phyloP scores from a whole-genome alignment of 2,113 vertebrate genomes.

The Turdus rufiventris region DNA sequence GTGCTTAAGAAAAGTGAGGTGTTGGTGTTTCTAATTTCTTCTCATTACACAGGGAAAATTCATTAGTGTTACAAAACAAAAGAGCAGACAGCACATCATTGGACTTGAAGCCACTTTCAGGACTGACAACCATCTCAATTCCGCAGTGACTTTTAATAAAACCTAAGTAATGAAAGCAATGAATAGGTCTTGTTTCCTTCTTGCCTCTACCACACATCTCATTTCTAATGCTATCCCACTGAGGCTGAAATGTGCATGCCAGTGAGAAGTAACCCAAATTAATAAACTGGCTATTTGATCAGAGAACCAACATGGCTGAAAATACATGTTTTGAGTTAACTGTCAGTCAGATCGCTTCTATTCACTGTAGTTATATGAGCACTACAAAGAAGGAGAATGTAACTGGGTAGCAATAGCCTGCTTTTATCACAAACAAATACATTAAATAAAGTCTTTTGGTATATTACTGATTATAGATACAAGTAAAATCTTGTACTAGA shows the following conservation, averaged over 20 bases:
- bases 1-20: background rate
- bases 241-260: background rate
- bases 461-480: background rate
- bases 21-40: background rate
- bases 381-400: background rate
- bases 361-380: background rate
- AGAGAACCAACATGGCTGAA: background rate
- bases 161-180: background rate
- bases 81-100: background rate
- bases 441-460: rapidly evolving
- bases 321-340: background rate
- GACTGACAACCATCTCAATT: background rate
- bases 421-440: background rate
- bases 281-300: background rate
- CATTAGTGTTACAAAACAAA: background rate
- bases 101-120: background rate
- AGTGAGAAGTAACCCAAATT: background rate
- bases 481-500: background rate
- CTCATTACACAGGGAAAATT: background rate
- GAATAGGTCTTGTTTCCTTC: background rate
- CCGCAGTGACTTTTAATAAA: background rate
- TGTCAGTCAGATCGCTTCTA: background rate
- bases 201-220: rapidly evolving
- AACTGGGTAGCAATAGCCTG: background rate
- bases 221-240: background rate